Evolutionary conservation across 2,888 invertebrate genomes (phyloP), one percentile per base, ranked within the genome.

Genomic region (Cheilosia scutellata): DNA sequence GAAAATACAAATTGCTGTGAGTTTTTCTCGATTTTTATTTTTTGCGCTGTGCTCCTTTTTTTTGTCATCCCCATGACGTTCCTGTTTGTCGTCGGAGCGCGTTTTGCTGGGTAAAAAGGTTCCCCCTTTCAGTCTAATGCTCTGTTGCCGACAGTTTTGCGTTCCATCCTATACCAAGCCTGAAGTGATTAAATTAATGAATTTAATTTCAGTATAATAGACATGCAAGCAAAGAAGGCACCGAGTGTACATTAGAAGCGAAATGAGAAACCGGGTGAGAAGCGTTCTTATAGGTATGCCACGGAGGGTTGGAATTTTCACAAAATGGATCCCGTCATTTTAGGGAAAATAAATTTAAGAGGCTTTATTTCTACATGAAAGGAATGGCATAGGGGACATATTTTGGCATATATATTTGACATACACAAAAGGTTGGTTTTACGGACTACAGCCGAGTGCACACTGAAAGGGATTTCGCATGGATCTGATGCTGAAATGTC

Each of bases 201-300:
- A 79, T 84, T 84, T 84, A 84, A 84, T 84, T 79, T 84, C 55
- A 44, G 51, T 33, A 71, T 70, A 79, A 75, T 84, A 79, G 75
- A 79, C 79, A 84, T 70, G 70, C 74, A 25, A 65, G 66, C 51
- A 33, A 33, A 37, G 31, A 27, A 25, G 49, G 55, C 51, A 13
- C 44, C 44, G 25, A 70, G 70, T 33, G 25, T 57, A 60, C 42
- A 31, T 71, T 51, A 44, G 62, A 40, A 42, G 2, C 31, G 25
- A 60, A 51, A 57, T 16, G 60, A 37, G 27, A 11, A 51, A 51
- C 44, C 44, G 42, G 37, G 37, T 40, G 44, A 58, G 33, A 13
- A 31, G 5, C 37, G 62, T n/a, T 37, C 6, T 16, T 6, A 31
- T n/a, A n/a, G n/a, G n/a, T n/a, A n/a, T 5, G 11, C 37, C 9